Base-by-base conservation (phyloP, 92 coral and sea anemone species). In the Scolanthus callimorphus region DNA sequence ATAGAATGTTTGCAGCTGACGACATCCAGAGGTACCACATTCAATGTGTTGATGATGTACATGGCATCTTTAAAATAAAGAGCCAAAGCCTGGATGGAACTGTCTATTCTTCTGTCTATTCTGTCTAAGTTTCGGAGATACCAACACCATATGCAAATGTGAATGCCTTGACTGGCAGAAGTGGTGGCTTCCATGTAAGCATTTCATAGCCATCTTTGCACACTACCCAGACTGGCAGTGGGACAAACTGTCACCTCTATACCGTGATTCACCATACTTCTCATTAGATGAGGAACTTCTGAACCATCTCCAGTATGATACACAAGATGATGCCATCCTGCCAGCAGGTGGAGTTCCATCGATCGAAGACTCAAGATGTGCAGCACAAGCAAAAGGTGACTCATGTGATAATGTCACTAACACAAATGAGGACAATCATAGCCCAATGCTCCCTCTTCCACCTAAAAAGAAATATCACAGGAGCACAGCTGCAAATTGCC, bases 141-240 rank as follows among this genome's bases (percentile, higher is more conserved):
- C 11, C 12, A 11, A 15, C 20, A 47, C 28, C 64, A 70, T 71
- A 70, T 65, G 68, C 20, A 27, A 54, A 17, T 78, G 78, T 39
- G 71, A 46, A 13, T 78, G 78, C 43, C 43, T 55, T 10, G 78
- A 70, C 37, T 69, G 78, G 78, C 29, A 41, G 27, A 60, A 77
- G 38, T 57, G 49, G 2, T 70, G 54, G 37, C 45, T 78, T 10
- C 85, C 73, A 8, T 70, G 85, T 54, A 78, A 78, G 63, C 85
- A 77, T 29, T 77, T 60, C 56, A 37, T 77, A 28, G 51, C 84
- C 30, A 46, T 70, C 24, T 70, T 70, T 30, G 50, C 31, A 43
- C 67, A 78, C 57, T 34, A 37, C 4, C 79, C 74, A 13, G 60
- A 37, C 52, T 78, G 79, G 69, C 58, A 69, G 12, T 78, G 78